Conservation (phyloP, 2,888 invertebrate species). For the Cecidostiba fungosa region DNA sequence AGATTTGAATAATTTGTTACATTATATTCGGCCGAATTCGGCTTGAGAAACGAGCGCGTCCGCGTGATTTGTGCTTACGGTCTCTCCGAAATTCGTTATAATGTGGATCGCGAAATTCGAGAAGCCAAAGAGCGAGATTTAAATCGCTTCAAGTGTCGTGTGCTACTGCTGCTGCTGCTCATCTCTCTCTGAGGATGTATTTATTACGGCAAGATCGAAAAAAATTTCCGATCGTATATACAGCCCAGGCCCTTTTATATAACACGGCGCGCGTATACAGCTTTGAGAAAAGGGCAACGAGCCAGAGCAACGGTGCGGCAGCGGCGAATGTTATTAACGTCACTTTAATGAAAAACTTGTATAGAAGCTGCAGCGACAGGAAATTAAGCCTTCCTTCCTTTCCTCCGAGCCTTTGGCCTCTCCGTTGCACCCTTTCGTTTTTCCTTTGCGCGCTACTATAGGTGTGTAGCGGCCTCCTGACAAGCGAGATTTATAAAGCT, state of each 20-base stretch:
- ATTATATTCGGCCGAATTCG: not conserved
- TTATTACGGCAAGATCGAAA: not conserved
- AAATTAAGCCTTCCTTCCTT: conserved; percentile 70
- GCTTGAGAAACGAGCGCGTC: conserved; percentile 2
- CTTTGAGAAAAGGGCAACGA: conserved; percentile 2
- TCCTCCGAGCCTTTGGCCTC: conserved; percentile 58
- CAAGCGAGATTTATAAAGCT: conserved; percentile 63
- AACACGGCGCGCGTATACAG: not conserved
- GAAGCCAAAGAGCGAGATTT: not conserved
- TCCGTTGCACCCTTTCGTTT: conserved; percentile 29
- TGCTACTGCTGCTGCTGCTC: not conserved
- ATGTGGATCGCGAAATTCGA: not conserved
- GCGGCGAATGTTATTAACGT: conserved; percentile 49
- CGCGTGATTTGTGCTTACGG: conserved; percentile 33
- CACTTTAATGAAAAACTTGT: conserved; percentile 50
- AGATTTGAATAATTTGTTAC: conserved; percentile 25
- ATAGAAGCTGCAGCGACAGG: conserved; percentile 66
- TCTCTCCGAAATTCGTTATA: not conserved
- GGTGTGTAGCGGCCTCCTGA: conserved; percentile 1
- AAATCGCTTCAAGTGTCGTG: no score
- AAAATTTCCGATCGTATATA: not conserved
- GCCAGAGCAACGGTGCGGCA: not conserved
- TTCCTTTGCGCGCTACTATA: conserved; percentile 20
- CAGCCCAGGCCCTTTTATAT: not conserved
- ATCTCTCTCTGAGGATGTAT: not conserved